Base-by-base conservation (phyloP, 2,888 invertebrate genomes). In the Agonopterix heracliana region DNA sequence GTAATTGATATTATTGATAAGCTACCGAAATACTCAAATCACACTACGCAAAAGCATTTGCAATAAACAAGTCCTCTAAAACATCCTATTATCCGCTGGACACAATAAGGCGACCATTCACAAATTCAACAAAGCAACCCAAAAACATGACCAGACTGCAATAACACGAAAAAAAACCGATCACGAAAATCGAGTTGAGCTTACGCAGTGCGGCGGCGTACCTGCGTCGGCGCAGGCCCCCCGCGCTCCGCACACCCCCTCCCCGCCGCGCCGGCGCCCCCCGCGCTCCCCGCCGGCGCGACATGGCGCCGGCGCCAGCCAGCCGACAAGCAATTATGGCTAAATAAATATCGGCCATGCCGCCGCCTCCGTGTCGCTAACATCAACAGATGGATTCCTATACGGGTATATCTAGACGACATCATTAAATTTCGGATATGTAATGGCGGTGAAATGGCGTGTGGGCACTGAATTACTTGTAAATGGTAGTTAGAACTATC, bases 291-390 rank as follows among this genome's bases (percentile, higher is more conserved):
- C 61, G 60, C 71, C 72, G 81, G 71, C 82, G 79, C 81, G 83
- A 76, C 82, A 68, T 75, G 82, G 82, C 87, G 86, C 87, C 86
- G 87, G 86, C 86, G 86, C 87, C 86, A 83, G 75, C 64, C 79
- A 73, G 81, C 84, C 86, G 86, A 81, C 84, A 79, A 83, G 85
- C 85, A 87, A 86, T 86, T 86, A 86, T 85, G 85, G 84, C 83
- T 86, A 87, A 86, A 87, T 87, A 87, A 86, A 87, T 87, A 86
- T 85, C 85, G 81, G 78, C 78, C 82, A 78, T 74, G 81, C 83
- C 80, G 77, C 78, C 76, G 66, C 74, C 78, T 73, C 71, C 78
- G 75, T 74, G 72, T 61, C 79, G 75, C 72, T 72, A 66, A 63
- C 72, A 75, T 71, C 77, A 73, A 73, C 85, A 83, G 80, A 83